Evolutionary conservation across 2,797 vertebrate genomes (phyloP), one percentile per base, ranked within the genome.

Genomic region (Onychomys leucogaster): DNA sequence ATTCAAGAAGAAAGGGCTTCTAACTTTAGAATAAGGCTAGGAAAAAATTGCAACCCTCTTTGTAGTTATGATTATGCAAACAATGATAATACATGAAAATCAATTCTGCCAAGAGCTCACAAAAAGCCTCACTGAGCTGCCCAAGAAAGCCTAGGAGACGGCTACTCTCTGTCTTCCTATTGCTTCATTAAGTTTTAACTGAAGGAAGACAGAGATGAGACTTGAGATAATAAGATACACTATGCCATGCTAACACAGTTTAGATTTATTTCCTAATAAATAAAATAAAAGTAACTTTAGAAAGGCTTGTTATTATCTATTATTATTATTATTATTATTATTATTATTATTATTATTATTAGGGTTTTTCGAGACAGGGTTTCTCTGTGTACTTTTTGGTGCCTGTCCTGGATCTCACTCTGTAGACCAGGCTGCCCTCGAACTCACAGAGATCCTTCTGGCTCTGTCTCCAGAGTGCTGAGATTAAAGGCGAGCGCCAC

Each of bases 21-120:
- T 55, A 69, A 71, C 19, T 88, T 80, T 76, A 77, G 65, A 25
- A 10, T 57, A n/a, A 82, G 6, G 11, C 12, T 80, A 84, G 29
- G 78, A 49, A 32, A 88, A 6, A 2, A 29, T 87, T 52, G 10
- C 7, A 19, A 25, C 3, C 5, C 52, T 61, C 41, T 89, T 61
- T 37, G 37, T 69, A 82, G n/a, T n/a, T 81, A 61, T 93, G 41
- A 57, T 63, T 87, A 96, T 55, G 71, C 14, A 96, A 95, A 57
- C 29, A 59, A 92, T 10, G 9, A 59, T 32, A 43, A 21, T 27
- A 88, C 21, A 43, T 0, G 6, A 57, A 77, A 81, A 81, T 75
- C 52, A 81, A 7, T 81, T 93, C 23, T 73, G 17, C 37, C 13
- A 82, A 41, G 21, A 92, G 14, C 4, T 89, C 16, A 46, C 2